Evolutionary conservation across 2,888 invertebrate species (phyloP), one percentile per base, ranked within the genome.

Genomic region (Lasioglossum figueresi): DNA sequence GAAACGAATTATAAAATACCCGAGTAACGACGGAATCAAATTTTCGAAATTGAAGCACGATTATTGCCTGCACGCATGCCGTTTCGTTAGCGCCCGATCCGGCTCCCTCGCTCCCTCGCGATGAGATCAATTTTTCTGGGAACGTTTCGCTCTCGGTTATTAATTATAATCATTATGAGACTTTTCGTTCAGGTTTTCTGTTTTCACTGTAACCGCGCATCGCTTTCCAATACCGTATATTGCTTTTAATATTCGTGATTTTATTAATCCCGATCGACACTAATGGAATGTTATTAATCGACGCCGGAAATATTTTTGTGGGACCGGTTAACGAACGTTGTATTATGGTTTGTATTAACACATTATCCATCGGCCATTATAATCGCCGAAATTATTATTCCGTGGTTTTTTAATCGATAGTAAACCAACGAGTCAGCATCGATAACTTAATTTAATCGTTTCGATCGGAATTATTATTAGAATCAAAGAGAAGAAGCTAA

Each of bases 1-100:
- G 59, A 84, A 84, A 79, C 79, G 52, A 76, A 80, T 85, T 79
- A 80, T 85, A 85, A 85, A 84, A 85, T 76, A 80, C 27, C 43
- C 70, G 74, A 56, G 70, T 34, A 70, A 31, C 52, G 37, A 45
- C 27, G 52, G 52, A 84, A 84, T 84, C 84, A 84, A 84, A 84
- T 84, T 84, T 84, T 76, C 84, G 71, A 84, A 84, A 84, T 76
- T 79, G 79, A 79, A 56, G 68, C 83, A 73, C 76, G 76, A 82
- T 84, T 70, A 63, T 63, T 63, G 19, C 63, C 31, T 19, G 63
- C 16, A 31, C 16, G 63, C 14, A 63, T 19, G 63, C 31, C 19
- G 63, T 16, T 31, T 1, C 63, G 63, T 31, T 6, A 8, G 1
- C 63, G 19, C 19, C 19, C 19, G 14, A 16, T 16, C 27, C 27